Evolutionary conservation across 2,888 invertebrate genomes (phyloP).

Genomic region (Epinotia demarniana): DNA sequence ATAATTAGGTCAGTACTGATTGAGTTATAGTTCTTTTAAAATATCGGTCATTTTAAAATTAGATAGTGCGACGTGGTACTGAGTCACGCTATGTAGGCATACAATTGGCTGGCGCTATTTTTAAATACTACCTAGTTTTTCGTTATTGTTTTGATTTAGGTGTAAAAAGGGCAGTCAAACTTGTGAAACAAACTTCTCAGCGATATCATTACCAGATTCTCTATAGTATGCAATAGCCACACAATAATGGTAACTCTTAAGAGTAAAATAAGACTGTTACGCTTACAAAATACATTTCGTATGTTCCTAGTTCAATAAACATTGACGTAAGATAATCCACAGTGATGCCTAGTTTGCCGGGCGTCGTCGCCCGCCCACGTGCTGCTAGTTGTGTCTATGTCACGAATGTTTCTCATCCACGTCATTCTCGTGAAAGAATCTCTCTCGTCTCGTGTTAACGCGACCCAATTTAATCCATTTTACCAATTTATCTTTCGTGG

Average conservation of each 20-base stretch:
- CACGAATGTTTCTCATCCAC: slow-evolving; percentile 60
- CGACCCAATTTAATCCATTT: slow-evolving; percentile 64
- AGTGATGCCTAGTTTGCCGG: slow-evolving; percentile 38
- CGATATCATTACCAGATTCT: background rate
- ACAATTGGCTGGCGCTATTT: slow-evolving; percentile 37
- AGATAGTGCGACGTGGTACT: slow-evolving; percentile 28
- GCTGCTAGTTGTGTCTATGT: slow-evolving; percentile 64
- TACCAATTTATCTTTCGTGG: slow-evolving; percentile 43
- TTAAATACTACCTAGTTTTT: slow-evolving; percentile 20
- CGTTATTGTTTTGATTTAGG: slow-evolving; percentile 31
- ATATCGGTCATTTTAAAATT: slow-evolving; percentile 44
- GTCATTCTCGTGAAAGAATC: slow-evolving; percentile 58
- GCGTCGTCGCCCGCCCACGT: slow-evolving; percentile 65
- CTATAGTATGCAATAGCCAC: background rate
- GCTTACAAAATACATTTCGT: background rate
- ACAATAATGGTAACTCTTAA: background rate
- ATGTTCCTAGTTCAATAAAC: slow-evolving; percentile 28
- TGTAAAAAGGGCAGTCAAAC: background rate
- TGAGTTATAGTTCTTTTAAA: slow-evolving; percentile 38
- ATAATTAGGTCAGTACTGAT: slow-evolving; percentile 32
- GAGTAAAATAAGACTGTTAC: background rate
- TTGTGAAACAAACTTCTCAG: background rate
- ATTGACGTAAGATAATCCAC: slow-evolving; percentile 30
- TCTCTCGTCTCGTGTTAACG: slow-evolving; percentile 58
- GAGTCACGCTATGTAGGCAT: slow-evolving; percentile 30